These are phyloP conservation scores for Bombyx mori DNA, from an alignment of 1,140 invertebrate species.

Conservation along the genomic window ASM3026992v2 NC_085128.1:1144001-1144500, in stretches of 20 bases:
- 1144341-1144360: slow-evolving; percentile 65
- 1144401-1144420: slow-evolving; percentile 58
- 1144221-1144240: slow-evolving; percentile 40
- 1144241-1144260: slow-evolving; percentile 40
- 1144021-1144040: slow-evolving; percentile 57
- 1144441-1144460: slow-evolving; percentile 67
- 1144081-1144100: slow-evolving; percentile 45
- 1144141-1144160: slow-evolving; percentile 73
- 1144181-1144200: slow-evolving; percentile 73
- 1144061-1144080: slow-evolving; percentile 49
- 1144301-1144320: slow-evolving; percentile 73
- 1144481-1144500: slow-evolving; percentile 38
- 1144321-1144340: slow-evolving; percentile 72
- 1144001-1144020: slow-evolving; percentile 51
- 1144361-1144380: slow-evolving; percentile 74
- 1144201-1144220: slow-evolving; percentile 70
- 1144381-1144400: slow-evolving; percentile 71
- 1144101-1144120: slow-evolving; percentile 71
- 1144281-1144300: slow-evolving; percentile 51
- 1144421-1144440: slow-evolving; percentile 46
- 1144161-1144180: slow-evolving; percentile 54
- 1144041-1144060: slow-evolving; percentile 47
- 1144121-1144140: slow-evolving; percentile 73
- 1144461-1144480: slow-evolving; percentile 46
- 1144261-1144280: slow-evolving; percentile 66